Base-by-base conservation (phyloP, 2,113 vertebrate species). In the Phyllostomus discolor region DNA sequence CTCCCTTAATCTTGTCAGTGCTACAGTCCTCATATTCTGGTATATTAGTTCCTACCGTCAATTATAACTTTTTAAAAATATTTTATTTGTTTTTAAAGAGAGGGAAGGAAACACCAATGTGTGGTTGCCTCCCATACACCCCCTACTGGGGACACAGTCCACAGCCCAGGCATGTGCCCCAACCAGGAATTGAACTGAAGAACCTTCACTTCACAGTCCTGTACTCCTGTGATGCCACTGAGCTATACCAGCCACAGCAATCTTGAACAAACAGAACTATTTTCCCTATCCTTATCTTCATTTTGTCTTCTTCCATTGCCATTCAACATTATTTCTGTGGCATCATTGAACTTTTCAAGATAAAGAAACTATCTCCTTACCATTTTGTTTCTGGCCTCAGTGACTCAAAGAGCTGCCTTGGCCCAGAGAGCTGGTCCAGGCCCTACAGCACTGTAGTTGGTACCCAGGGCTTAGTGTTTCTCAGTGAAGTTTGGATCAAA, bases 181-280 rank as follows among this genome's bases (percentile, higher is more conserved):
- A 22, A 59, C 19, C 7, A 22, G 54, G 20, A 57, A 22, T 57
- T 57, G 54, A 57, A 57, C 19, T 1, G 7, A 7, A 8, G 7
- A 57, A 8, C 57, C 57, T 24, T 24, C 3, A 0, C 20, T 24
- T 59, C 22, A 59, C 57, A 24, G 57, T 7, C 20, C 57, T 59
- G 57, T 5, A 2, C 57, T 59, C 57, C 38, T 41, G 38, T 41
- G 24, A 59, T 59, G 38, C 22, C 57, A 59, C 57, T 57, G 54
- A 59, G 54, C 20, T 57, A 57, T 57, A 22, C 54, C 20, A 57
- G 57, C 57, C 57, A 59, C 22, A 8, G 22, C 48, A 66, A 50
- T 96, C 95, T 12, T 67, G 33, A 88, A 80, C 7, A 72, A 88
- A 80, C 7, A 72, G 95, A 95, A 95, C 4, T 88, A 88, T 90